Base-by-base conservation (phyloP, 2,797 vertebrate species). In the Poeciliopsis paucimaculata region DNA sequence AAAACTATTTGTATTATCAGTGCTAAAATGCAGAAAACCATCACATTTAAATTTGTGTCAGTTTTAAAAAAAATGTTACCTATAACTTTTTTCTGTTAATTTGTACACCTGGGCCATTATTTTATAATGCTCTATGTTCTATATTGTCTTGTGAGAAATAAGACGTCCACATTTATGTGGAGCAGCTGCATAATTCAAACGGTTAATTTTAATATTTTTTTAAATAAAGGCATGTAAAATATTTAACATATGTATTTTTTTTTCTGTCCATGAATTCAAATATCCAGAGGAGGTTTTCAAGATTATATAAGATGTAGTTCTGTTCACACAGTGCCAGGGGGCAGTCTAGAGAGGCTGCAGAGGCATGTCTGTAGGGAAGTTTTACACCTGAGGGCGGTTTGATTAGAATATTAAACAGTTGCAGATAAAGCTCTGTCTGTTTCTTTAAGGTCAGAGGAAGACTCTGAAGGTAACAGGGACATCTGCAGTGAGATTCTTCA, bases 401-500 rank as follows among this genome's bases (percentile, higher is more conserved):
- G 31, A 47, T 78, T 4, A 70, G 28, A 86, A 57, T 81, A 77
- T 66, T 15, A 18, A 81, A 72, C 47, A 80, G 47, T 76, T 80
- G 31, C 64, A 73, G 81, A 49, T 87, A 51, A 76, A 78, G 23
- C 49, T 82, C 47, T 89, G 45, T 85, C 55, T 85, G 23, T 86
- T 34, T 73, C 46, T 88, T 70, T 39, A 78, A 96, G 96, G 92
- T 95, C 96, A 66, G 95, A 95, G 84, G 95, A 96, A 84, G 95
- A 96, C 91, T 93, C 95, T 64, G 95, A 99, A 87, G 97, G 97
- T 81, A 95, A 97, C 2, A 91, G 97, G 84, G 97, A 98, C 92
- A 96, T 97, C 88, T 97, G 96, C 82, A 96, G 96, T 85, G 97
- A 98, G 95, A 97, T 99, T 86, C 95, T 97, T 72, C 96, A 96